Base-by-base conservation (phyloP, 2,888 invertebrate genomes). In the Rhagonycha lutea region DNA sequence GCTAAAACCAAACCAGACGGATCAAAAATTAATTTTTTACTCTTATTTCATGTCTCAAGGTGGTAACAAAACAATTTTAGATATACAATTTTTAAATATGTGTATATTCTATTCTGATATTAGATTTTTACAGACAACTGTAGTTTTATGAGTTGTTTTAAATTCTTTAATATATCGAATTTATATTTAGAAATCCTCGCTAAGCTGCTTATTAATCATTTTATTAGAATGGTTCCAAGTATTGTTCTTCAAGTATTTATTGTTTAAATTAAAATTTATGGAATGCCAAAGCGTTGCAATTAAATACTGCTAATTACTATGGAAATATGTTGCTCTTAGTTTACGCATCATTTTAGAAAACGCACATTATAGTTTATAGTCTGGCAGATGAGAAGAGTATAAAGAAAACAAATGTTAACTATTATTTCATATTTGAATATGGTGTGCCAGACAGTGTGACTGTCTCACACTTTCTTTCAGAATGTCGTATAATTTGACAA, bases 351-450 rank as follows among this genome's bases (percentile, higher is more conserved):
- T 73, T 74, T 72, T 76, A 69, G 65, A 76, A 70, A 70, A 76
- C 65, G 47, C 78, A 72, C 73, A 78, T 78, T 76, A 78, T 73
- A 75, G 73, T 68, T 65, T 73, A 78, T 70, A 75, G 71, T 70
- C 63, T 65, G 69, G 61, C 61, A 77, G 65, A 75, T 77, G 74
- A 75, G 77, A 74, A 74, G 77, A 74, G 68, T 61, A 72, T 74
- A 74, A 77, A 78, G 73, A 70, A 69, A 69, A 78, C 78, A 78
- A 77, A 77, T 77, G 75, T 73, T 74, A 29, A 68, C 70, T 61
- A 73, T 77, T 77, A 71, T 77, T 68, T 70, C 71, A 69, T 28
- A 73, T 68, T 61, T 69, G 28, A 74, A 29, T 70, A 70, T 32
- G 32, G 61, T 74, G 18, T 24, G 63, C 63, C 24, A 65, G 18